Percentiles rank a stretch among this genome's conserved stretches.
Conservation (phyloP, 2,888 invertebrate genomes). For the Eurois occulta region DNA sequence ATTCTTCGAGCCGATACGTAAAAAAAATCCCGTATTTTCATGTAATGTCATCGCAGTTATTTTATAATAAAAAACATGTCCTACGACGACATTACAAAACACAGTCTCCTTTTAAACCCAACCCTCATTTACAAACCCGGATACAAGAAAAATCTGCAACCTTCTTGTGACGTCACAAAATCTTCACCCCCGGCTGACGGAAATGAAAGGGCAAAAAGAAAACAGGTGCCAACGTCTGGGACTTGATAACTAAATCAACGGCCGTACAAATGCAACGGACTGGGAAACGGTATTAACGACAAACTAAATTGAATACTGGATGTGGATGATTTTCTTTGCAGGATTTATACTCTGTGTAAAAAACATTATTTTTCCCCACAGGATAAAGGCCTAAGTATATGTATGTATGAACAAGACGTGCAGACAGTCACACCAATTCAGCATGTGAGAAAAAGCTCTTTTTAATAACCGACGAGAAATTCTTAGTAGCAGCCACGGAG, state of each 20-base stretch:
- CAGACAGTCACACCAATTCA: background rate
- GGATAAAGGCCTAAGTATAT: background rate
- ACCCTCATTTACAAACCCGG: constrained; percentile 36
- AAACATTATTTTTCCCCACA: background rate
- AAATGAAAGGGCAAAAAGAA: constrained; percentile 64
- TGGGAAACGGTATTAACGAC: constrained; percentile 62
- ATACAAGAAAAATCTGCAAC: constrained; percentile 40
- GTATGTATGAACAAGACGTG: too few species aligned
- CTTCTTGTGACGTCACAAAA: constrained; percentile 39
- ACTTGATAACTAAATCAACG: constrained; percentile 64
- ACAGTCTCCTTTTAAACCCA: background rate
- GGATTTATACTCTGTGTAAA: constrained; percentile 3
- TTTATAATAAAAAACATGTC: background rate
- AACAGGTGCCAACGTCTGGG: constrained; percentile 51
- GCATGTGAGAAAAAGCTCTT: background rate
- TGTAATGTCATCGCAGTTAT: too few species aligned
- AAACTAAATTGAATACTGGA: constrained; percentile 52
- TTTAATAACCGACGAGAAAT: background rate
- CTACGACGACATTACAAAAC: constrained; percentile 4
- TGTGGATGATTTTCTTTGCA: constrained; percentile 20
- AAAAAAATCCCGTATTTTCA: too few species aligned
- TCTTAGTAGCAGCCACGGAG: background rate
- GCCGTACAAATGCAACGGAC: constrained; percentile 48
- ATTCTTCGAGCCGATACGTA: background rate
- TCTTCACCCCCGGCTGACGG: constrained; percentile 51